A percentile compares a stretch with the other conserved stretches of the same genome.
These are phyloP conservation scores for Aradophagus sp. DNA, from an alignment of 1,140 invertebrate genomes.

Conservation along the genomic window DNA sequence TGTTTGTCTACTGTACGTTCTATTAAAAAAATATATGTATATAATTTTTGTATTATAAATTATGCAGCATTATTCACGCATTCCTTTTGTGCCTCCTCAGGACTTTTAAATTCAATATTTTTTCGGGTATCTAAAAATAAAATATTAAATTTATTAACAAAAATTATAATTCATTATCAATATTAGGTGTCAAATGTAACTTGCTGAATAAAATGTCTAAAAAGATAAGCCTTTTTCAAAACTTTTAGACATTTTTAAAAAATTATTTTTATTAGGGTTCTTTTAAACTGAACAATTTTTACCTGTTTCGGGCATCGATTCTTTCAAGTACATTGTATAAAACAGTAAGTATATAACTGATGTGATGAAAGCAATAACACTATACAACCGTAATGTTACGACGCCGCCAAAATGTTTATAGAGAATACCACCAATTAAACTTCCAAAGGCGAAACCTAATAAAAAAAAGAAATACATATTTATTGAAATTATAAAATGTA, in stretches of 20 bases:
- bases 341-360: slow-evolving; percentile 75
- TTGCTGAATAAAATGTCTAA: too few species aligned
- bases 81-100: slow-evolving; percentile 64
- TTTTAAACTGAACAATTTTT: slow-evolving; percentile 4
- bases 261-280: too few species aligned
- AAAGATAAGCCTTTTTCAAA: too few species aligned
- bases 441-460: slow-evolving; percentile 79
- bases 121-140: slow-evolving; percentile 52
- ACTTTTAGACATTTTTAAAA: too few species aligned
- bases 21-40: neutral
- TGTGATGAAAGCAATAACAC: slow-evolving; percentile 72
- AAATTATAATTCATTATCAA: too few species aligned
- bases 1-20: too few species aligned
- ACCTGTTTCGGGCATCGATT: slow-evolving; percentile 63
- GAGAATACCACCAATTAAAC: slow-evolving; percentile 78
- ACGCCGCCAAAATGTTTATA: slow-evolving; percentile 77
- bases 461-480: slow-evolving; percentile 1
- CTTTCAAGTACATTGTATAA: slow-evolving; percentile 71
- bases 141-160: neutral
- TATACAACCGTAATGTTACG: slow-evolving; percentile 76
- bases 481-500: neutral
- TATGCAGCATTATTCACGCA: slow-evolving; percentile 1
- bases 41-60: neutral
- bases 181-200: too few species aligned
- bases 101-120: slow-evolving; percentile 67